These are phyloP conservation scores for Musca domestica DNA, from an alignment of 1,140 invertebrate species.

Conservation along the genomic window DNA sequence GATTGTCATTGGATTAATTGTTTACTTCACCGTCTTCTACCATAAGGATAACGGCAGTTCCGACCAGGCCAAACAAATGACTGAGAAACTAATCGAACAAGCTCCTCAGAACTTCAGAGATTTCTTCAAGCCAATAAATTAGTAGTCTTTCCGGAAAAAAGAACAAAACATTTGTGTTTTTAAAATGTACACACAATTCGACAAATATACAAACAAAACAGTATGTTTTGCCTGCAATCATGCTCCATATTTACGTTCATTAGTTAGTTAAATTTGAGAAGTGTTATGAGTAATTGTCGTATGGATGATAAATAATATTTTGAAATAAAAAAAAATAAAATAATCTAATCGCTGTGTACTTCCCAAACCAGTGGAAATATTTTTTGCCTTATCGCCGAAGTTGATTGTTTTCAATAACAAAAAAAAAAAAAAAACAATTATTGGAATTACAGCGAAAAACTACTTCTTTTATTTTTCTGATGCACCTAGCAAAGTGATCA, in stretches of 20 bases:
- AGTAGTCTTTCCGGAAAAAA: background rate
- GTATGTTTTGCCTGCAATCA: background rate
- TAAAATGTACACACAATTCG: background rate
- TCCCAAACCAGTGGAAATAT: background rate
- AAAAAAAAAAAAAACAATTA: no score
- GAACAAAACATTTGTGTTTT: background rate
- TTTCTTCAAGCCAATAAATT: conserved; percentile 24
- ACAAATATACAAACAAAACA: background rate
- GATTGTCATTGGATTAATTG: conserved; percentile 45
- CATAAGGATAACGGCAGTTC: conserved; percentile 36
- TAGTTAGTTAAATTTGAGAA: background rate
- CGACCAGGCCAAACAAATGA: conserved; percentile 18
- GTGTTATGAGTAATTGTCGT: background rate
- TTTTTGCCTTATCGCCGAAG: background rate
- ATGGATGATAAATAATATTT: no score
- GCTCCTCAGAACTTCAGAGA: conserved; percentile 22
- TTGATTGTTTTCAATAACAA: no score
- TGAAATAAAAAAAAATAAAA: no score
- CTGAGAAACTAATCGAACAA: conserved; percentile 23
- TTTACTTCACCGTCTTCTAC: conserved; percentile 44
- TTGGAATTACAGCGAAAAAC: no score
- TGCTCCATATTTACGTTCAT: background rate
- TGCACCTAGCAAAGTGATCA: no score
- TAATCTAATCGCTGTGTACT: no score
- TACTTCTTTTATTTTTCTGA: no score